Conservation (phyloP, 1,140 invertebrate genomes). For the Camponotus vicinus region DNA sequence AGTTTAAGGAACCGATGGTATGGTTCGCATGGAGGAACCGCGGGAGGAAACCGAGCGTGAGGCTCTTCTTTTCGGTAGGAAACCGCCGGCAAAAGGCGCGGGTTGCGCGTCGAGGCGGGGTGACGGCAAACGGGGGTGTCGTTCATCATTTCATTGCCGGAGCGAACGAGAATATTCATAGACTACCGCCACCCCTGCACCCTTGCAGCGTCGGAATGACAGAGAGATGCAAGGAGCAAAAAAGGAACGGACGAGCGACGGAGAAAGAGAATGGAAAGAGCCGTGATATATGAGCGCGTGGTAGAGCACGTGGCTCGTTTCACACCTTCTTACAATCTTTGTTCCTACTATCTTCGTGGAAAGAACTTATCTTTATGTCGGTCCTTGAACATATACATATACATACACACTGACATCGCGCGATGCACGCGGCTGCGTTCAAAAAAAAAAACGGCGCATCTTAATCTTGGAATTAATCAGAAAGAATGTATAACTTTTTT, state of each 20-base stretch:
- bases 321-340: slow-evolving; percentile 82
- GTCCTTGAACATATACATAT: slow-evolving; percentile 66
- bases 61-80: slow-evolving; percentile 72
- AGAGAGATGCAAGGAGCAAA: slow-evolving; percentile 67
- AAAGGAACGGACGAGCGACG: slow-evolving; percentile 8
- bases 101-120: slow-evolving; percentile 47
- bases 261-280: slow-evolving; percentile 67
- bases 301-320: slow-evolving; percentile 80
- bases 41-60: slow-evolving; percentile 77
- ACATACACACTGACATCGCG: slow-evolving; percentile 25
- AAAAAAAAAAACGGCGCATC: slow-evolving; percentile 4
- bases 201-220: slow-evolving; percentile 48
- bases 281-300: slow-evolving; percentile 81
- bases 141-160: slow-evolving; percentile 82
- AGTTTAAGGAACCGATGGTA: slow-evolving; percentile 84
- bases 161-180: slow-evolving; percentile 83
- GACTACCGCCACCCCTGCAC: slow-evolving; percentile 70
- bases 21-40: slow-evolving; percentile 78
- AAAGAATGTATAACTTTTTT: background rate
- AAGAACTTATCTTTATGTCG: slow-evolving; percentile 77
- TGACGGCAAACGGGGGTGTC: slow-evolving; percentile 73
- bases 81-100: slow-evolving; percentile 42
- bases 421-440: slow-evolving; percentile 17
- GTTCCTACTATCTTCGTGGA: slow-evolving; percentile 72
- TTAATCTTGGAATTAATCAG: background rate